phyloP scores from a whole-genome alignment of 2,797 vertebrate genomes.

The Megaceryle alcyon region DNA sequence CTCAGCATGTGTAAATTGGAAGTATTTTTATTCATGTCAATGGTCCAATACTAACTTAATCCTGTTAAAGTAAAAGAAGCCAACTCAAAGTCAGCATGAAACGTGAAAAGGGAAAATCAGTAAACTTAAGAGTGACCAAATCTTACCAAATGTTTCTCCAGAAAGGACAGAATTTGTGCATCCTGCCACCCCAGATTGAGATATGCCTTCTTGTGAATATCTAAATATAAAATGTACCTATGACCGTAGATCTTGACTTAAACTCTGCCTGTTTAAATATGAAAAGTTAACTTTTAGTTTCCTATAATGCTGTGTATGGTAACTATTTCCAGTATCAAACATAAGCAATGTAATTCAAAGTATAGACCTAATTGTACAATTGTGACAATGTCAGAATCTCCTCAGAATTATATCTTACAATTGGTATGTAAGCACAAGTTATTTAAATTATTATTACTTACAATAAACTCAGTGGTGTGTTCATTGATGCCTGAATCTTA shows the following conservation, averaged over 20 bases:
- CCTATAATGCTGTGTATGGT: conserved; percentile 52
- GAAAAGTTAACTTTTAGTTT: conserved; percentile 50
- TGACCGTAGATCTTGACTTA: conserved; percentile 1
- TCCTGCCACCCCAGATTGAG: not conserved
- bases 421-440: conserved; percentile 46
- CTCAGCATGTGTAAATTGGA: not conserved
- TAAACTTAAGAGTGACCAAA: not conserved
- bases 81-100: not conserved
- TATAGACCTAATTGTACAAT: conserved; percentile 46
- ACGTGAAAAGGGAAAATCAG: not conserved
- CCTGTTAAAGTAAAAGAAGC: not conserved
- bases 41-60: not conserved
- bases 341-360: conserved; percentile 53
- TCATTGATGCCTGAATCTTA: conserved; percentile 66
- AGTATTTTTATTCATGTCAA: not conserved
- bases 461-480: conserved; percentile 72
- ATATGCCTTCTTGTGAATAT: conserved; percentile 41
- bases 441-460: conserved; percentile 49
- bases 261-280: conserved; percentile 57
- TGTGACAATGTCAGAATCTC: conserved; percentile 54
- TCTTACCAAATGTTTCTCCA: not conserved
- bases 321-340: conserved; percentile 37
- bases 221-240: conserved; percentile 50
- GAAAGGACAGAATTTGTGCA: conserved; percentile 68
- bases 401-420: conserved; percentile 32